These are phyloP conservation scores for Ennomos quercinarius DNA, from an alignment of 2,888 invertebrate species.

Conservation along the genomic window DNA sequence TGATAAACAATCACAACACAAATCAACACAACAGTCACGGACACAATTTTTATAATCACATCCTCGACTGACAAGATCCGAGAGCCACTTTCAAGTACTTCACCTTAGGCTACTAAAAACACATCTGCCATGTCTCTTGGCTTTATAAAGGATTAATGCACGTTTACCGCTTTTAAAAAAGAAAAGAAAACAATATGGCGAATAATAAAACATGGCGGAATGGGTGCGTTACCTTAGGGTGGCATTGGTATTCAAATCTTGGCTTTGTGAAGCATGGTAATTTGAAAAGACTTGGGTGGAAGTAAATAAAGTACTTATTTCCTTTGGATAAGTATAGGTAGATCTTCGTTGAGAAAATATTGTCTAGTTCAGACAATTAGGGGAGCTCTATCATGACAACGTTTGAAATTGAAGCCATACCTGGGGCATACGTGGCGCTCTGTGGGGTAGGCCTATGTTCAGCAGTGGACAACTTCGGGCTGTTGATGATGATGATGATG, in stretches of 20 bases:
- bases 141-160: slow-evolving; percentile 64
- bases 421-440: no score
- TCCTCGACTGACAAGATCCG: slow-evolving; percentile 18
- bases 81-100: slow-evolving; percentile 42
- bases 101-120: slow-evolving; percentile 59
- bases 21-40: slow-evolving; percentile 25
- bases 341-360: no score
- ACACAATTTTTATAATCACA: slow-evolving; percentile 23
- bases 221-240: slow-evolving; percentile 60
- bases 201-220: slow-evolving; percentile 72
- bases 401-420: no score
- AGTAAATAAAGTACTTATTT: background rate
- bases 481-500: no score
- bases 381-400: no score
- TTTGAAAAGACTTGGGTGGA: slow-evolving; percentile 12
- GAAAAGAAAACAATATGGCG: slow-evolving; percentile 70
- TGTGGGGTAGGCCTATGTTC: no score
- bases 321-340: no score
- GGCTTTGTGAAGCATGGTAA: slow-evolving; percentile 20
- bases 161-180: slow-evolving; percentile 65
- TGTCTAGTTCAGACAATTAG: no score
- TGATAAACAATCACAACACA: slow-evolving; percentile 7
- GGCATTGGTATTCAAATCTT: slow-evolving; percentile 32
- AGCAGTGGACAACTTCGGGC: no score
- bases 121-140: slow-evolving; percentile 62